Evolutionary conservation across 2,797 vertebrate genomes (phyloP), one percentile per base, ranked within the genome.

Genomic region (Mycteria americana): DNA sequence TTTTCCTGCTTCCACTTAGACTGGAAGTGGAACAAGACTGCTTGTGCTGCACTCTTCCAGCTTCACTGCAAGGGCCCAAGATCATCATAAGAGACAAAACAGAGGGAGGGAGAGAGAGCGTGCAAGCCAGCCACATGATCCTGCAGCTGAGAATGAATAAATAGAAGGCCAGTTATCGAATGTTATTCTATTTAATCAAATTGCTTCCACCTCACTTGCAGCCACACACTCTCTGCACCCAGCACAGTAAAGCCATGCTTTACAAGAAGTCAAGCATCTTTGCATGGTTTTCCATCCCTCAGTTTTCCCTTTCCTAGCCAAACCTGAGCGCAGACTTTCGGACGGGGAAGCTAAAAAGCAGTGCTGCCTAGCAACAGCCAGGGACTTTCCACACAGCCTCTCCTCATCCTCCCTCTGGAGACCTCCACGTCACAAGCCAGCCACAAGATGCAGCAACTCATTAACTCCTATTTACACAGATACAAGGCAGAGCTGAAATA

Each of bases 321-420:
- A 95, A 88, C 25, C 64, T 9, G 57, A 94, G 63, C 0, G 1
- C 27, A 93, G 89, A 23, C 73, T 95, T 95, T 83, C 1, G 2
- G 78, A 89, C 11, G 10, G 69, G 76, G 57, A 95, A 94, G 77
- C 73, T 95, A 68, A 93, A 95, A 91, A 4, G 8, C 73, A 88
- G 67, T 62, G 79, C 13, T 92, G 87, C 95, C 65, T 93, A 95
- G 92, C 94, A 96, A 96, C 94, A 85, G 57, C 23, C 59, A 31
- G 90, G 86, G 88, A 94, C 92, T 93, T 95, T 96, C 94, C 92
- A 88, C 1, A 0, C 70, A 96, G 79, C 70, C 63, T 95, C 62
- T 92, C 92, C 79, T 96, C 90, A 94, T 93, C 84, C 79, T 95
- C 92, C 80, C 94, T 93, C 85, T 74, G 72, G 93, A 95, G 91